Conservation (phyloP, 2,797 vertebrate genomes). For the Oryzias sinensis region DNA sequence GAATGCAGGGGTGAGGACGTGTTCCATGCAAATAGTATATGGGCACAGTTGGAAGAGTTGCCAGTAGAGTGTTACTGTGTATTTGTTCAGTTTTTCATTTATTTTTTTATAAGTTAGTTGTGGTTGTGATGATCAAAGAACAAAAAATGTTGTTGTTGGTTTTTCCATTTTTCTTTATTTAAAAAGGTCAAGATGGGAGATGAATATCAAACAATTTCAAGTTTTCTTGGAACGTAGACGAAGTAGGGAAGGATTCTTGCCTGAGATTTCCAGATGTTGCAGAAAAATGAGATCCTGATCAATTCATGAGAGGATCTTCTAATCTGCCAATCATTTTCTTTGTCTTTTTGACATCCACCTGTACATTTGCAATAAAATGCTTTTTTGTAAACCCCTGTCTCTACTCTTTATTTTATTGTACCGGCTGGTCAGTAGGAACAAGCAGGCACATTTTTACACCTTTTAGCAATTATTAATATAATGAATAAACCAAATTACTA, state of each 20-base stretch:
- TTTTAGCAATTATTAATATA: neutral
- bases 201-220: slow-evolving; percentile 16
- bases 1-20: slow-evolving; percentile 2
- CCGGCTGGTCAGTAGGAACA: neutral
- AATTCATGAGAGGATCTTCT: slow-evolving; percentile 22
- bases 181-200: slow-evolving; percentile 17
- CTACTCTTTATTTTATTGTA: slow-evolving; percentile 1
- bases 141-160: neutral
- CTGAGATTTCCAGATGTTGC: neutral
- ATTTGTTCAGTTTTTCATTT: slow-evolving; percentile 8
- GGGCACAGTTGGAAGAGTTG: neutral
- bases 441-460: neutral
- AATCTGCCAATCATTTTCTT: slow-evolving; percentile 34
- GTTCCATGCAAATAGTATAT: slow-evolving; percentile 3
- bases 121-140: slow-evolving; percentile 4
- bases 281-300: slow-evolving; percentile 12
- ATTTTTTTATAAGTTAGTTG: slow-evolving; percentile 14
- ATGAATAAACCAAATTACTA: neutral
- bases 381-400: slow-evolving; percentile 55
- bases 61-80: slow-evolving; percentile 1
- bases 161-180: slow-evolving; percentile 9
- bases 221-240: neutral
- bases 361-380: slow-evolving; percentile 72
- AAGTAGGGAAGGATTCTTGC: neutral
- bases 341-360: slow-evolving; percentile 39